Base-by-base conservation (phyloP, 2,113 vertebrate genomes). In the Silurus asotus region DNA sequence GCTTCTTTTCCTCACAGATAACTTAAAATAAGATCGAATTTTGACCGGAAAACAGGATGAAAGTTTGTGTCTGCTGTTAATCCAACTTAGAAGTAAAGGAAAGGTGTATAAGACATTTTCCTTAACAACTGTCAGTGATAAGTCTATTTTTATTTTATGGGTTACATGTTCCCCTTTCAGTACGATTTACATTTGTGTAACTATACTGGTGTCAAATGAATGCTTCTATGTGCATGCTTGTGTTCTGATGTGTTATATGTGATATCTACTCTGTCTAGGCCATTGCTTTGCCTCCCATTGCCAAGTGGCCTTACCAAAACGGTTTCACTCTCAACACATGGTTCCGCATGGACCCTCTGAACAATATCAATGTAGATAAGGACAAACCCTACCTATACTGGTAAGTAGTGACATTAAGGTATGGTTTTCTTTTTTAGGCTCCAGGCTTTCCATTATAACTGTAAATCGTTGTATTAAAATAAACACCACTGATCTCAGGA, bases 221-320 rank as follows among this genome's bases (percentile, higher is more conserved):
- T 19, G 0, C 6, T 3, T 58, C n/a, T 15, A 1, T 56, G 23
- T 56, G 6, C 55, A 14, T 7, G 49, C 25, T 1, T 56, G 75
- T 28, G 75, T 28, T 28, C 14, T 37, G 6, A 70, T 79, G 20
- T 11, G 49, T 4, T 51, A 45, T 37, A 5, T 7, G 4, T 82
- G 20, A 51, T 72, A 23, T 55, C 58, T 6, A 90, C 25, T 84
- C 20, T 80, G 5, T 17, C 20, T 81, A 99, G 98, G 98, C 98
- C 90, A 99, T 99, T 91, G 98, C 98, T 23, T 95, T 99, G 95
- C 98, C 98, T 88, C 98, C 98, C 86, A 99, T 99, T 93, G 98
- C 98, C 92, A 99, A 99, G 96, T 99, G 98, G 98, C 98, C 98
- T 96, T 99, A 99, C 92, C 98, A 99, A 93, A 99, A 97, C 85